Evolutionary conservation across 2,797 vertebrate genomes (phyloP), one percentile per base, ranked within the genome.

Genomic region (Argya squamiceps): DNA sequence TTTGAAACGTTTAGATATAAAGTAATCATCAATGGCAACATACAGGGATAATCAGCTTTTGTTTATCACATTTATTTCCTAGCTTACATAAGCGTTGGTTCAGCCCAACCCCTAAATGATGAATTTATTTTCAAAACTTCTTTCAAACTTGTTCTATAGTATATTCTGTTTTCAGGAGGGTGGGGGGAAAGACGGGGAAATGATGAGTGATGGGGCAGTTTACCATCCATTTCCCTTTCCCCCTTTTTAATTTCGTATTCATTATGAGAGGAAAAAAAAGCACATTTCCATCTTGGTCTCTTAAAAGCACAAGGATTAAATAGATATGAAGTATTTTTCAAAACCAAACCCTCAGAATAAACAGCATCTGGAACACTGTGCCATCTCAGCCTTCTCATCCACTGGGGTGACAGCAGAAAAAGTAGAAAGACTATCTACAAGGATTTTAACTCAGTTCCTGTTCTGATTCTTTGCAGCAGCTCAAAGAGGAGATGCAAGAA

Each of bases 161-260:
- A 2, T 1, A 52, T 47, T 17, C 41, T 12, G 11, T 16, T 9
- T n/a, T 37, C 3, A 9, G 29, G 52, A 5, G 24, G 52, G 11
- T 3, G 1, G 11, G 1, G 4, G 3, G 12, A 3, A 4, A 5
- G 7, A 18, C 6, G 11, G 8, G 8, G 4, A 12, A 46, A 49
- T 39, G 12, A n/a, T 39, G 15, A 52, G 5, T 36, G 9, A 23
- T 36, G 22, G 15, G 15, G 11, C 9, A 29, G 4, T 59, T 85
- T 55, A 21, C n/a, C 18, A 55, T 41, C 12, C 37, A 13, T 77
- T 85, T 67, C 20, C 14, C 5, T 78, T 78, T 47, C 19, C 4
- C 2, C 4, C 7, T 69, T 58, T 53, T 63, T 1, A 41, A 52
- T 55, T 79, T 37, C 10, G 1, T 30, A 53, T n/a, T 74, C 37